Percentiles rank a stretch among this genome's conserved stretches.
These are phyloP conservation scores for Daubentonia madagascariensis DNA, from an alignment of 2,113 vertebrate genomes.

Conservation along the genomic window DNA sequence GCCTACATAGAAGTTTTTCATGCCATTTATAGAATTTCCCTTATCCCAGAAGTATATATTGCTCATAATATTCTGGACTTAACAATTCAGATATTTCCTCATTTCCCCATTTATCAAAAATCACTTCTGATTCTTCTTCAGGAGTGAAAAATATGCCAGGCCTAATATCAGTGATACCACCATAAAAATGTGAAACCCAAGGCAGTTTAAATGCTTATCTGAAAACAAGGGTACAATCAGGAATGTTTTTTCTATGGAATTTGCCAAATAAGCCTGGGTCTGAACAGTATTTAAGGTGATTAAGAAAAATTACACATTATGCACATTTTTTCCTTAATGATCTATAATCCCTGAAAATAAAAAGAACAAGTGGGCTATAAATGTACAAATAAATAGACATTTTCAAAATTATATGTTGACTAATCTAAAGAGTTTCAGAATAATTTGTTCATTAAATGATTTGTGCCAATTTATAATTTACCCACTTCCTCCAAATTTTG, in stretches of 20 bases:
- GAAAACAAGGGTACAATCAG: neutral
- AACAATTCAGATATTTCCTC: neutral
- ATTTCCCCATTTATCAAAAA: neutral
- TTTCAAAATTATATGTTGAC: neutral
- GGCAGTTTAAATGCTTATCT: neutral
- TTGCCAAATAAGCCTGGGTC: neutral
- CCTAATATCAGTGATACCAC: neutral
- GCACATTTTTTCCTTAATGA: neutral
- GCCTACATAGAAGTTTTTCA: neutral
- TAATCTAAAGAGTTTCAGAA: neutral
- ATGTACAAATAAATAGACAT: neutral
- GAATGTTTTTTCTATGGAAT: neutral
- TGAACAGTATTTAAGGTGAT: neutral
- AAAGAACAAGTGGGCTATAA: neutral
- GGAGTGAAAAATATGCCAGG: neutral
- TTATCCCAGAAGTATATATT: neutral
- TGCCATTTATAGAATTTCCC: neutral
- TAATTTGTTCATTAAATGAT: neutral
- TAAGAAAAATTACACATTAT: constrained; percentile 1
- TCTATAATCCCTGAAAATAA: neutral
- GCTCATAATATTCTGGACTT: neutral
- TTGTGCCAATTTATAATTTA: neutral
- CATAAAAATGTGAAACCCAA: neutral
- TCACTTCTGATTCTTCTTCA: neutral
- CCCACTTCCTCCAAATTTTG: neutral